phyloP scores from a whole-genome alignment of 1,140 invertebrate species.

The Meloidogyne floridensis region DNA sequence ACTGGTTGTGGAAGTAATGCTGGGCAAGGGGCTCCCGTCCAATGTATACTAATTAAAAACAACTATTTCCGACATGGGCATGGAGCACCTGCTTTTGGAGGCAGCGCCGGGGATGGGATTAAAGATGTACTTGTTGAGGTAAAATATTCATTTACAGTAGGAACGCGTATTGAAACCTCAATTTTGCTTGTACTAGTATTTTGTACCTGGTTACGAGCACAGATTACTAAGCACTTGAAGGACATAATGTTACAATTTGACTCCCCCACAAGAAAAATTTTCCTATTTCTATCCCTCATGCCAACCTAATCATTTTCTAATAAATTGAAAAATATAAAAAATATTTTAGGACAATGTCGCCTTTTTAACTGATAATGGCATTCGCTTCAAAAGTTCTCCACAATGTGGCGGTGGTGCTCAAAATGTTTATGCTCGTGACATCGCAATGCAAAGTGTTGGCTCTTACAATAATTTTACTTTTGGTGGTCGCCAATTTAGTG shows the following conservation, averaged over 20 bases:
- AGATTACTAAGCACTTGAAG: too few relatives aligned
- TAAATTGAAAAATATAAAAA: background rate
- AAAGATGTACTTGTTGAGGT: slow-evolving; percentile 12
- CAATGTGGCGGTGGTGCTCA: slow-evolving; percentile 15
- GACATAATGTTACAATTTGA: too few relatives aligned
- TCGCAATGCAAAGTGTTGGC: slow-evolving; percentile 17
- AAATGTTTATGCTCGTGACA: slow-evolving; percentile 10
- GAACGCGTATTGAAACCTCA: too few relatives aligned
- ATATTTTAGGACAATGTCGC: slow-evolving; percentile 15
- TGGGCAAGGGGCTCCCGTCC: background rate
- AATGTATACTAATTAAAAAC: background rate
- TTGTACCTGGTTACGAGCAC: too few relatives aligned
- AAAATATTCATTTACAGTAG: background rate
- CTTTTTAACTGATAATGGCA: slow-evolving; percentile 22
- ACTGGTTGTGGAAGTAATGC: slow-evolving; percentile 5
- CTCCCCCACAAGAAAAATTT: too few relatives aligned
- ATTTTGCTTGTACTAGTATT: too few relatives aligned
- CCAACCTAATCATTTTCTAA: background rate
- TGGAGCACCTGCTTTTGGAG: slow-evolving; percentile 2
- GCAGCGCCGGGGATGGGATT: background rate
- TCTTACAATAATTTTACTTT: slow-evolving; percentile 13
- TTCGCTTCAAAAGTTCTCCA: slow-evolving; percentile 5
- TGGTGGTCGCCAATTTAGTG: slow-evolving; percentile 13
- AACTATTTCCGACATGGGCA: slow-evolving; percentile 24
- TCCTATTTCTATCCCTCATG: too few relatives aligned